Evolutionary conservation across 2,797 vertebrate species (phyloP).

Genomic region (Halcyon chelicuti): DNA sequence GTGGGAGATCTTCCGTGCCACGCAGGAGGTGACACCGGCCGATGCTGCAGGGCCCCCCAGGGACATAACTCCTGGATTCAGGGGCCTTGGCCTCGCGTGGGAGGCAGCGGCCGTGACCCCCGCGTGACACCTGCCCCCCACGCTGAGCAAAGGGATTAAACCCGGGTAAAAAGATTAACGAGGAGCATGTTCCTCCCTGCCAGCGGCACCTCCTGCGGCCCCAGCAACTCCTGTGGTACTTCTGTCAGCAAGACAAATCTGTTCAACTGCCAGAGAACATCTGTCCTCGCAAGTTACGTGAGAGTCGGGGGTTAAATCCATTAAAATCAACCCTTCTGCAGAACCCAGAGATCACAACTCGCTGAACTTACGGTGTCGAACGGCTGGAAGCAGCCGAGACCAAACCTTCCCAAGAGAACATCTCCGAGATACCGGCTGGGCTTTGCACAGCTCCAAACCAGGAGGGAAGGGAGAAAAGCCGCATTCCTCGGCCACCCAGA

Average conservation of each 20-base stretch:
- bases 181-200: not conserved
- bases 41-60: not conserved
- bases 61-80: not conserved
- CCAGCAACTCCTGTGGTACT: fast-evolving
- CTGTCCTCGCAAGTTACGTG: not conserved
- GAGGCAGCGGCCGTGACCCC: not conserved
- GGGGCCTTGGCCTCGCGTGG: no score
- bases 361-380: fast-evolving
- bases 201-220: not conserved
- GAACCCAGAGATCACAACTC: not conserved
- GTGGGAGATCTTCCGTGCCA: no score
- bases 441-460: not conserved
- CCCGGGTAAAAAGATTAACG: not conserved
- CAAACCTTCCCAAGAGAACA: not conserved
- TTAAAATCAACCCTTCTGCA: not conserved
- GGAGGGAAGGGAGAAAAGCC: no score
- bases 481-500: not conserved
- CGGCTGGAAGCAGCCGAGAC: not conserved
- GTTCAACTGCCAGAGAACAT: not conserved
- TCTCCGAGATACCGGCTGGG: not conserved
- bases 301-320: not conserved
- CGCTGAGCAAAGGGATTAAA: not conserved
- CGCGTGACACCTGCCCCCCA: not conserved
- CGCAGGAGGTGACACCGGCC: no score
- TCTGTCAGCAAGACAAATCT: not conserved